Conservation (phyloP, 2,113 vertebrate species). For the Rhodinocichla rosea region DNA sequence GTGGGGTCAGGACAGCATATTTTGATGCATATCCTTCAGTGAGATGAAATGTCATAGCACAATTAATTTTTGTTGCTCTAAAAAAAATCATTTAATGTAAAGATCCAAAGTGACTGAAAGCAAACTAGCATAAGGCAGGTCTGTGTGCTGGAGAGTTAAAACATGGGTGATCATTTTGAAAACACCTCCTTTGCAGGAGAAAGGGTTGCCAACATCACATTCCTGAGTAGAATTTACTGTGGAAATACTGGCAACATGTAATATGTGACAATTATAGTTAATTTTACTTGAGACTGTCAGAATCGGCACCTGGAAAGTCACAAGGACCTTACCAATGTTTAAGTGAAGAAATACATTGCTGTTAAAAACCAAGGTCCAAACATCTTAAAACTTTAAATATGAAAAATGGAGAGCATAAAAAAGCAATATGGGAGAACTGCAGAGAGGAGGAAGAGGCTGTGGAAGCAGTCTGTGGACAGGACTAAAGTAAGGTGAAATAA, state of each 20-base stretch:
- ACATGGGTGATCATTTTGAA: background rate
- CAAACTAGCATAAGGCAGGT: background rate
- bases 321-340: background rate
- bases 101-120: background rate
- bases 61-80: background rate
- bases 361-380: conserved; percentile 51
- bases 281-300: conserved; percentile 36
- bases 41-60: background rate
- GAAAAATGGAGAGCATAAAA: conserved; percentile 51
- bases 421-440: conserved; percentile 37
- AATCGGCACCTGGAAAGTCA: background rate
- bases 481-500: conserved; percentile 8
- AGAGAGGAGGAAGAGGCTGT: background rate
- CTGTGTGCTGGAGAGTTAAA: background rate
- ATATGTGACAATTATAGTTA: conserved; percentile 22
- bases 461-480: background rate
- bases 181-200: background rate
- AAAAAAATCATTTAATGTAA: background rate
- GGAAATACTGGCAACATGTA: background rate
- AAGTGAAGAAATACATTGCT: conserved; percentile 37
- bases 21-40: background rate
- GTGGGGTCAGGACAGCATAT: background rate
- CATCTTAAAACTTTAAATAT: conserved; percentile 61
- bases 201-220: background rate
- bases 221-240: background rate